A percentile compares a stretch with the other conserved stretches of the same genome.
phyloP scores from a whole-genome alignment of 1,140 invertebrate genomes.

The Solenopsis invicta region DNA sequence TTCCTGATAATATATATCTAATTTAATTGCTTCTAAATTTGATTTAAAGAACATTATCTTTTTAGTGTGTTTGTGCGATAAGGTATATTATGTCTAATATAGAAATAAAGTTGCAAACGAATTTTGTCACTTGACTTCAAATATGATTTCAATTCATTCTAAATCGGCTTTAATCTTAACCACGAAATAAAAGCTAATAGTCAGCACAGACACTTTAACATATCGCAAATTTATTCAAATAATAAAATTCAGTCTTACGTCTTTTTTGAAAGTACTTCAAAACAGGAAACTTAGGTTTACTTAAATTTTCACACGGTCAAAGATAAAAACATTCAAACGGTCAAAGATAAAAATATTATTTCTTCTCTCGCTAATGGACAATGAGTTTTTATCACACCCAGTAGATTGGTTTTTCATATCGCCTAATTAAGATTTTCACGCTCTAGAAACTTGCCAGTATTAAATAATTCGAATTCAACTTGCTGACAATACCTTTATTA shows the following conservation, averaged over 20 bases:
- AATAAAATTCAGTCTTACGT: background rate
- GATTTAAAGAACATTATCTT: background rate
- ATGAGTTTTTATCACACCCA: background rate
- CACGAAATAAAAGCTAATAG: background rate
- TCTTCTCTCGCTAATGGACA: background rate
- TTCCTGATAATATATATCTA: background rate
- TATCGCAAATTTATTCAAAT: background rate
- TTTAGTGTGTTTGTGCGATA: background rate
- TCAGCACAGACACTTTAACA: background rate
- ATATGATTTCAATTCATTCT: background rate
- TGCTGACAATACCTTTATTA: too few relatives aligned
- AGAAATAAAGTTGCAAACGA: background rate
- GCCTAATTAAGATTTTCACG: constrained; percentile 33
- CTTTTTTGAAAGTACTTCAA: background rate
- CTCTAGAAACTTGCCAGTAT: constrained; percentile 23
- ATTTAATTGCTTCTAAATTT: background rate
- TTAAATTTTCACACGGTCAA: background rate
- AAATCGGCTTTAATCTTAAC: background rate
- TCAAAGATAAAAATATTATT: background rate
- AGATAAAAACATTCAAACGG: background rate
- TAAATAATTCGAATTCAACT: too few relatives aligned
- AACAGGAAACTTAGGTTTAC: background rate
- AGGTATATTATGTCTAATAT: background rate
- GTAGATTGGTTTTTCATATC: background rate
- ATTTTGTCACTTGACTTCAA: background rate